Percentiles rank a stretch among this genome's conserved stretches.
phyloP scores from a whole-genome alignment of 2,113 vertebrate species.

The Rutilus rutilus region DNA sequence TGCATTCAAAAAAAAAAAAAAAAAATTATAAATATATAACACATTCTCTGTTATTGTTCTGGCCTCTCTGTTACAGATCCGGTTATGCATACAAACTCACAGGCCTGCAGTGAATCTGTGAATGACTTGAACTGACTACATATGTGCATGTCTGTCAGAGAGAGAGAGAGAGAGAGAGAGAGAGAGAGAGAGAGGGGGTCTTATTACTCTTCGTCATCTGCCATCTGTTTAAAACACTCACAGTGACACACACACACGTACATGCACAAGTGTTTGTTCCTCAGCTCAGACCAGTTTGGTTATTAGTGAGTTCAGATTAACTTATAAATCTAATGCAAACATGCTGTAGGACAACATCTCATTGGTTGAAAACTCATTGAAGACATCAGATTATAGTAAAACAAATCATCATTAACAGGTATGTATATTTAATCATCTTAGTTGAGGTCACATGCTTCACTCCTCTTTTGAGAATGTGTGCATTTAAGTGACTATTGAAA shows the following conservation, averaged over 20 bases:
- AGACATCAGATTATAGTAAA: constrained; percentile 22
- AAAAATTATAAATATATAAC: too few species aligned
- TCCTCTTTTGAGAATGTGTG: not conserved
- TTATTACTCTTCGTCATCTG: constrained; percentile 69
- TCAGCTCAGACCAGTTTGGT: constrained; percentile 41
- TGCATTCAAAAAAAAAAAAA: too few species aligned
- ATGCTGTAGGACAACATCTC: constrained; percentile 25
- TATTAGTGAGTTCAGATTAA: constrained; percentile 31
- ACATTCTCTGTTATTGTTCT: too few species aligned
- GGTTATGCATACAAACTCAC: not conserved
- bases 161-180: constrained; percentile 46
- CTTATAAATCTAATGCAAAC: constrained; percentile 12
- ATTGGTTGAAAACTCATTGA: constrained; percentile 10
- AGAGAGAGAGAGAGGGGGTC: constrained; percentile 57
- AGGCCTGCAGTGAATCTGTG: constrained; percentile 23
- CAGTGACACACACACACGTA: constrained; percentile 57
- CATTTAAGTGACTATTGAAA: not conserved
- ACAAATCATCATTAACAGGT: constrained; percentile 17
- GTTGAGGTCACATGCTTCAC: not conserved
- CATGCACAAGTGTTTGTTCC: constrained; percentile 46
- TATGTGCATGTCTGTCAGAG: constrained; percentile 40
- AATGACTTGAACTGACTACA: constrained; percentile 4
- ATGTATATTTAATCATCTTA: constrained; percentile 4
- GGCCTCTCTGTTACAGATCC: not conserved
- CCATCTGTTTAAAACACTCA: constrained; percentile 42